Percentiles rank a stretch among this genome's conserved stretches.
These are phyloP conservation scores for Cyclargus thomasi DNA, from an alignment of 1,140 invertebrate species.

Conservation along the genomic window DNA sequence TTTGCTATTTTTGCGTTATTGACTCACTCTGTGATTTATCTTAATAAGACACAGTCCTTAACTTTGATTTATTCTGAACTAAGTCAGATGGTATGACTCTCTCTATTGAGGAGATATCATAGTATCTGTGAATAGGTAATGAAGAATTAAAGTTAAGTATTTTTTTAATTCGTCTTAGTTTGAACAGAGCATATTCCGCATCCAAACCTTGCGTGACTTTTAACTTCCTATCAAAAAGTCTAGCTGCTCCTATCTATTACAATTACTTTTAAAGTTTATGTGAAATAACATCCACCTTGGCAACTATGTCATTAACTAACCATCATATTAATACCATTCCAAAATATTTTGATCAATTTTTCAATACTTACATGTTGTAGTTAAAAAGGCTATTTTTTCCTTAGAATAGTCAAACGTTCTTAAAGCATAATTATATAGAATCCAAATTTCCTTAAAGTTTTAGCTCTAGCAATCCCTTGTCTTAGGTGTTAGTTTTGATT, in stretches of 20 bases:
- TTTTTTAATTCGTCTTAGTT: background rate
- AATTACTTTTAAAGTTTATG: background rate
- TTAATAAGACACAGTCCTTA: too few relatives aligned
- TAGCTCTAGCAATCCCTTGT: constrained; percentile 7
- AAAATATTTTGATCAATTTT: background rate
- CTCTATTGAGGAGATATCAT: too few relatives aligned
- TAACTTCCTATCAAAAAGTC: background rate
- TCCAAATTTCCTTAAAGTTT: constrained; percentile 19
- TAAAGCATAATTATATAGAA: constrained; percentile 16
- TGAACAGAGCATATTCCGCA: constrained; percentile 2
- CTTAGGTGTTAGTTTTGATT: background rate
- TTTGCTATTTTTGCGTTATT: too few relatives aligned
- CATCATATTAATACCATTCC: background rate
- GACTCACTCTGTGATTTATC: too few relatives aligned
- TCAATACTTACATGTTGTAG: background rate
- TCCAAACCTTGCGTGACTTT: background rate
- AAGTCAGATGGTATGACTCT: too few relatives aligned
- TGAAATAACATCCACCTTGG: background rate
- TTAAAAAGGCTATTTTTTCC: background rate
- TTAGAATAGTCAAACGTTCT: constrained; percentile 10
- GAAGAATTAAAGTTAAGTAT: too few relatives aligned
- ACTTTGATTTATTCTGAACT: too few relatives aligned
- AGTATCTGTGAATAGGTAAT: too few relatives aligned
- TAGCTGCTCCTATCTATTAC: background rate
- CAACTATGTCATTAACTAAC: background rate